Base-by-base conservation (phyloP, 2,888 invertebrate genomes). In the Agelastica alni region DNA sequence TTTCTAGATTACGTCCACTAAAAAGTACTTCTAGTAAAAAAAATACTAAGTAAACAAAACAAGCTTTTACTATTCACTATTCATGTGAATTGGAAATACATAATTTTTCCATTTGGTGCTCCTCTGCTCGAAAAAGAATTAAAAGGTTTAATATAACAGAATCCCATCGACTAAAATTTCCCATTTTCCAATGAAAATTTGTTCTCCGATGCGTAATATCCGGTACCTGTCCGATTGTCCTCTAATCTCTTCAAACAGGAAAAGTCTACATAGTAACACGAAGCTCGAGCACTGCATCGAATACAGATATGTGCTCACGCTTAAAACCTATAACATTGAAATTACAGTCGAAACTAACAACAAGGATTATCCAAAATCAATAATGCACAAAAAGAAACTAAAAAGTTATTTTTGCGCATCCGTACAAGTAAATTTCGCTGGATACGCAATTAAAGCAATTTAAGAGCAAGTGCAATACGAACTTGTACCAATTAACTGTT, bases 151-250 rank as follows among this genome's bases (percentile, higher is more conserved):
- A 6, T 36, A 46, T 46, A 36, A 37, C 36, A 26, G 17, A 12
- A 12, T 16, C 18, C 10, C 17, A 20, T 39, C 17, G 20, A 37
- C n/a, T 37, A 12, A 14, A 49, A 41, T 49, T 48, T 41, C 31
- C 41, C 28, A 31, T 48, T 48, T 32, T 32, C 41, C 41, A 18
- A 49, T 41, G 22, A 41, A 26, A 49, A 49, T 49, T 42, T 41
- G 49, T 41, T 42, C 49, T 42, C 20, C 49, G 49, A 49, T 49
- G 49, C 49, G 49, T 49, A 42, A 49, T 17, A 26, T 16, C n/a
- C 46, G 28, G 37, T 46, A 46, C 46, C 46, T 46, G 46, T 18
- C 10, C 37, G 3, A 13, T 41, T 53, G 31, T 53, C 26, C 26
- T 45, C 7, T 34, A 41, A 49, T 49, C 54, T 41, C 32, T n/a